Base-by-base conservation (phyloP, 2,113 vertebrate genomes). In the Gobiocypris rarus region DNA sequence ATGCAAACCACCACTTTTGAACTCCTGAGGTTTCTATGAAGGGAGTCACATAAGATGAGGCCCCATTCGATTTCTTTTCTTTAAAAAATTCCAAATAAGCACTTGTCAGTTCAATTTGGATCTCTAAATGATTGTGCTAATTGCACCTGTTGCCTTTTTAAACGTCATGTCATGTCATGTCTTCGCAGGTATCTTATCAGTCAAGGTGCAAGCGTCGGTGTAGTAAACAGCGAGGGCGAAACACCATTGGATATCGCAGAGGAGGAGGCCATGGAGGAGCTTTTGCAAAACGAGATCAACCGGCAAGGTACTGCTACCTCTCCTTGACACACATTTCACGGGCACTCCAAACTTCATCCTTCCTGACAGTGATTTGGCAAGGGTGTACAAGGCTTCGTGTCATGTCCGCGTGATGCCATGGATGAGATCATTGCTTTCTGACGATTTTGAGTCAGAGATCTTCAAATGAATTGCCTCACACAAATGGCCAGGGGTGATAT, bases 191-290 rank as follows among this genome's bases (percentile, higher is more conserved):
- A 98, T 95, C 95, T 99, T 91, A 98, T 99, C 92, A 94, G 93
- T 90, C 96, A 97, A 90, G 98, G 98, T 89, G 98, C 98, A 67
- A 95, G 90, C 88, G 98, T 99, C 82, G 98, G 98, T 58, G 97
- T 97, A 87, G 98, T 99, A 61, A 99, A 99, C 93, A 99, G 98
- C 90, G 98, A 99, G 93, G 98, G 98, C n/a, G 97, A 99, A 86
- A 98, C 97, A 6, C 98, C 98, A 59, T 93, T 99, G 93, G 97
- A 99, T 94, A 99, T 99, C 75, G 97, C 98, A 38, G 98, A 99
- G 88, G 98, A 99, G 85, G 98, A 99, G 85, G 95, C 98, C 81
- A 98, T 99, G 98, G 97, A 99, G 93, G 97, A 99, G 89, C 95
- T 99, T 61, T 95, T 99, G 93, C 95, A 98, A 90, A 98, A 99